Evolutionary conservation across 2,888 invertebrate species (phyloP).

Genomic region (Diaprepes abbreviatus): DNA sequence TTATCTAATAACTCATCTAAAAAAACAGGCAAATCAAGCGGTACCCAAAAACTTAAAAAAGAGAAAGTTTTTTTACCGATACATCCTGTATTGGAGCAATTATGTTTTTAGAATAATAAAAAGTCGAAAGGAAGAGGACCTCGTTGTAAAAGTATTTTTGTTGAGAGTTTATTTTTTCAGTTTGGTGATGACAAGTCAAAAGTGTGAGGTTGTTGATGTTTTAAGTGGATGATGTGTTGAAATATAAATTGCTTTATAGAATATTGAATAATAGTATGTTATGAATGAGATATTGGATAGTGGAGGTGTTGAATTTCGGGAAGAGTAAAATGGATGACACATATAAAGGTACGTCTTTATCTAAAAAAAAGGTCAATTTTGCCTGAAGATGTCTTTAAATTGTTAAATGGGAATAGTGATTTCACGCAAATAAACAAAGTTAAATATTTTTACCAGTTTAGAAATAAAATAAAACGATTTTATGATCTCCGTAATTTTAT

Average conservation of each 20-base stretch:
- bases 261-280: not conserved
- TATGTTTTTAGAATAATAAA: constrained; percentile 3
- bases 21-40: not conserved
- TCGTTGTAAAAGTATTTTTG: constrained; percentile 1
- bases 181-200: constrained; percentile 5
- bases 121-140: not conserved
- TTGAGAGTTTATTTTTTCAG: constrained; percentile 16
- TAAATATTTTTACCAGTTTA: too few relatives aligned
- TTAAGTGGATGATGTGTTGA: constrained; percentile 10
- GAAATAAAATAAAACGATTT: too few relatives aligned
- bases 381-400: too few relatives aligned
- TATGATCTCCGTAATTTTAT: too few relatives aligned
- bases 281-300: not conserved
- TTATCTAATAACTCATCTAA: not conserved
- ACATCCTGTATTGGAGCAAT: not conserved
- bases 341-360: not conserved
- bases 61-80: constrained; percentile 5
- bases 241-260: not conserved
- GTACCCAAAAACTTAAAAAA: not conserved
- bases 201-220: constrained; percentile 14
- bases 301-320: too few relatives aligned
- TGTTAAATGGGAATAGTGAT: too few relatives aligned
- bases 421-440: too few relatives aligned
- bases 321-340: not conserved
- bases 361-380: too few relatives aligned